Evolutionary conservation across 2,888 invertebrate genomes (phyloP).

Genomic region (Orthosia incerta): DNA sequence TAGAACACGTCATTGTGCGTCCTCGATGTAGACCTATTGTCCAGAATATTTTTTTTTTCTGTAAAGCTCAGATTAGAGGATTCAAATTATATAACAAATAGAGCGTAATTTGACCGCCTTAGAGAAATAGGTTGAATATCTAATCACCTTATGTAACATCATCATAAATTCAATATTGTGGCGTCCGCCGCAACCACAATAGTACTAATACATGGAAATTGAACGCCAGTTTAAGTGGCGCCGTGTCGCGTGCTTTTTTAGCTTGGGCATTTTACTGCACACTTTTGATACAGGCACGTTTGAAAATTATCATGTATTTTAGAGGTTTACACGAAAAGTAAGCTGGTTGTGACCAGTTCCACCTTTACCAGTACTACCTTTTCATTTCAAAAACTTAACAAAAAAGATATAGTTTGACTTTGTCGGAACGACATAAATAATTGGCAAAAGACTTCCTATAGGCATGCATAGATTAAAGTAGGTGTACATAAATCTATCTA

Average conservation of each 20-base stretch:
- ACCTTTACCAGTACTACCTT: too few relatives aligned
- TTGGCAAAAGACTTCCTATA: neutral
- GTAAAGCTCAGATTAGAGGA: neutral
- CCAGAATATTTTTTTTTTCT: neutral
- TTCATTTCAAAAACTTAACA: neutral
- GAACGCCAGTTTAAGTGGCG: neutral
- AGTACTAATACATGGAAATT: conserved; percentile 9
- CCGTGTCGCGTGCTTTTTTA: neutral
- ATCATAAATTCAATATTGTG: conserved; percentile 25
- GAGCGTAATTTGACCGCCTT: neutral
- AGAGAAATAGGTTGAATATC: neutral
- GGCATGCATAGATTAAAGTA: neutral
- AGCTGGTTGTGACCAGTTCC: neutral
- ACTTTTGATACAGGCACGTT: neutral
- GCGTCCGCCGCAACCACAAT: conserved; percentile 13
- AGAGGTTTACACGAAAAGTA: too few relatives aligned
- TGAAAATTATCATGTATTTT: neutral
- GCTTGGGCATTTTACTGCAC: neutral
- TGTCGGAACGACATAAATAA: neutral
- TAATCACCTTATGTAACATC: neutral
- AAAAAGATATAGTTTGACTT: neutral
- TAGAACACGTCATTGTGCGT: neutral
- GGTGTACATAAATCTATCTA: neutral
- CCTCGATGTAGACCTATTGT: neutral
- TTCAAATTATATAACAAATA: conserved; percentile 10